phyloP scores from a whole-genome alignment of 2,888 invertebrate genomes.

The Tenodera sinensis region DNA sequence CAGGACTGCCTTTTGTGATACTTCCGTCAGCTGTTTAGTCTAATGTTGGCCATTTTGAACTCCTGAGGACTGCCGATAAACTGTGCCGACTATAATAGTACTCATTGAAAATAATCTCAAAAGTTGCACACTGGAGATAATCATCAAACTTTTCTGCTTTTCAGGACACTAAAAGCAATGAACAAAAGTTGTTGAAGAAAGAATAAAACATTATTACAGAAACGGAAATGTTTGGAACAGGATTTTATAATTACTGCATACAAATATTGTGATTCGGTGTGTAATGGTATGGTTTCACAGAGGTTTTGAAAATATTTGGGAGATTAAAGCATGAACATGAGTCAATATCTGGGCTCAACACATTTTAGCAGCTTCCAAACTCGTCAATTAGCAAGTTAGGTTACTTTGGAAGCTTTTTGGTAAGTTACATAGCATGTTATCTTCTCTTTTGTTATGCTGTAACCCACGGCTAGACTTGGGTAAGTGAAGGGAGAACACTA shows the following conservation, averaged over 20 bases:
- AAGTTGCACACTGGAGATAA: too few species aligned
- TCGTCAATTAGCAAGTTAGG: not conserved
- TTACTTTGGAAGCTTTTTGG: not conserved
- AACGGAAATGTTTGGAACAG: not conserved
- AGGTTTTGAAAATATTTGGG: too few species aligned
- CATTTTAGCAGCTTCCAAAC: not conserved
- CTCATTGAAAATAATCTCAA: too few species aligned
- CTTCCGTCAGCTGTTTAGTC: too few species aligned
- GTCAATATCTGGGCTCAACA: not conserved
- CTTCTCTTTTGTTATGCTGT: not conserved
- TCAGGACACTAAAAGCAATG: not conserved
- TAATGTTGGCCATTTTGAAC: too few species aligned
- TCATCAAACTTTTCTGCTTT: not conserved
- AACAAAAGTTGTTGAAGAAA: not conserved
- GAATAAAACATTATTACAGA: too few species aligned
- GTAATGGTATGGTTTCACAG: not conserved
- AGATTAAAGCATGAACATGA: not conserved
- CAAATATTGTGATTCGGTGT: not conserved
- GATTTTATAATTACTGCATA: not conserved
- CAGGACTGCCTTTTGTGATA: too few species aligned
- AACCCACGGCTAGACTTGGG: not conserved
- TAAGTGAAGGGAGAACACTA: not conserved
- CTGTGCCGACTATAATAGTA: too few species aligned
- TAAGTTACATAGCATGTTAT: not conserved
- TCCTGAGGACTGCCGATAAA: too few species aligned